phyloP scores from a whole-genome alignment of 2,888 invertebrate species.

The Aspidiotus destructor region DNA sequence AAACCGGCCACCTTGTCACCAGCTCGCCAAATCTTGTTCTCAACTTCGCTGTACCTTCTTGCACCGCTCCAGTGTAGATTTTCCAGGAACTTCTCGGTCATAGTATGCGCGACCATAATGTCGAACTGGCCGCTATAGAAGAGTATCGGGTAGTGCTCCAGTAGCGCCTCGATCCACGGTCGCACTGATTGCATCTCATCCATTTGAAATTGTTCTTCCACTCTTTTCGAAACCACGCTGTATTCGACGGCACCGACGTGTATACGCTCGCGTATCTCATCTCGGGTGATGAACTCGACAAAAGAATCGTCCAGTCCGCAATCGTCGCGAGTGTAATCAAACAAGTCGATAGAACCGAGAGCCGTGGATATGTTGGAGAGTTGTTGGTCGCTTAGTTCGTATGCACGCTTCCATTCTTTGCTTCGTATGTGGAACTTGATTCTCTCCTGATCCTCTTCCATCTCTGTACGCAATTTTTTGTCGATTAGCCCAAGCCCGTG shows the following conservation, averaged over 20 bases:
- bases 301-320: too few species aligned
- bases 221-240: not conserved
- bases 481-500: not conserved
- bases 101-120: not conserved
- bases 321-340: not conserved
- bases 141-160: not conserved
- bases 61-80: slow-evolving; percentile 1
- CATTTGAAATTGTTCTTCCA: not conserved
- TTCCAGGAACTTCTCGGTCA: not conserved
- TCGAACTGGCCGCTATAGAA: not conserved
- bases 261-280: not conserved
- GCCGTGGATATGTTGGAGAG: not conserved
- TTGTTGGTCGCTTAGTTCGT: not conserved
- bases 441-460: not conserved
- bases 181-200: not conserved
- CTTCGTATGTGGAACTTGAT: too few species aligned
- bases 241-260: not conserved
- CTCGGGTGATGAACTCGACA: not conserved
- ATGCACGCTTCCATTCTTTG: not conserved
- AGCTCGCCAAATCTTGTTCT: not conserved
- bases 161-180: not conserved
- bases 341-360: not conserved
- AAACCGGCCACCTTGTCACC: not conserved
- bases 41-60: not conserved
- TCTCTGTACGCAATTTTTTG: not conserved